A percentile compares a stretch with the other conserved stretches of the same genome.
phyloP scores from a whole-genome alignment of 2,113 vertebrate species.

The Micronycteris hirsuta region DNA sequence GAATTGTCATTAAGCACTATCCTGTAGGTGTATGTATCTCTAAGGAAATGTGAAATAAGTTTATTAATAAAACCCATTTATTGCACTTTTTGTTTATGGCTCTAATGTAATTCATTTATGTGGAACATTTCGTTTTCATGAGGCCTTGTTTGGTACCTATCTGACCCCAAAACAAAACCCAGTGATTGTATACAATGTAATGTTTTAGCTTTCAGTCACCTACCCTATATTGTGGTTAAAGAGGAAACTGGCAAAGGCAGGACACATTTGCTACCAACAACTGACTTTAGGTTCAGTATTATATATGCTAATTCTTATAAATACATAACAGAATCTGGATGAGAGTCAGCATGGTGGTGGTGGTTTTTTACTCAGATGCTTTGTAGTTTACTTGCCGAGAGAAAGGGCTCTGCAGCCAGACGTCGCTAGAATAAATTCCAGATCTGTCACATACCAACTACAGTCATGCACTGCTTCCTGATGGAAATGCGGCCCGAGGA shows the following conservation, averaged over 20 bases:
- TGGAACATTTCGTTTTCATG: background rate
- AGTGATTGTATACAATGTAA: background rate
- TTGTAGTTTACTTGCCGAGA: background rate
- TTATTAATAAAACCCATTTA: background rate
- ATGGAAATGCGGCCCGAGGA: background rate
- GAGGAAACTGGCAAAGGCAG: background rate
- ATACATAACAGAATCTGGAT: background rate
- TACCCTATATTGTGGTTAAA: background rate
- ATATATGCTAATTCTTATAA: background rate
- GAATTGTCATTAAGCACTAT: background rate
- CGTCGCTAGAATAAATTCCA: background rate
- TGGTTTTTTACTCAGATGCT: background rate
- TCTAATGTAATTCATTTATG: conserved; percentile 11
- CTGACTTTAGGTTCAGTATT: background rate
- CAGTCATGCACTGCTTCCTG: too few relatives aligned
- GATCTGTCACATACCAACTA: background rate
- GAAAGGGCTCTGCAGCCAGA: background rate
- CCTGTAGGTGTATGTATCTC: background rate
- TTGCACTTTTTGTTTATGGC: background rate
- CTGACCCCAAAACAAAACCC: background rate
- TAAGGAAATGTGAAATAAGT: background rate
- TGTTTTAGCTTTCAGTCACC: background rate
- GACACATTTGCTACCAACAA: background rate
- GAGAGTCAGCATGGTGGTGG: background rate
- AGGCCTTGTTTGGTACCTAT: background rate